Base-by-base conservation (phyloP, 2,888 invertebrate species). In the Microdon myrmicae region DNA sequence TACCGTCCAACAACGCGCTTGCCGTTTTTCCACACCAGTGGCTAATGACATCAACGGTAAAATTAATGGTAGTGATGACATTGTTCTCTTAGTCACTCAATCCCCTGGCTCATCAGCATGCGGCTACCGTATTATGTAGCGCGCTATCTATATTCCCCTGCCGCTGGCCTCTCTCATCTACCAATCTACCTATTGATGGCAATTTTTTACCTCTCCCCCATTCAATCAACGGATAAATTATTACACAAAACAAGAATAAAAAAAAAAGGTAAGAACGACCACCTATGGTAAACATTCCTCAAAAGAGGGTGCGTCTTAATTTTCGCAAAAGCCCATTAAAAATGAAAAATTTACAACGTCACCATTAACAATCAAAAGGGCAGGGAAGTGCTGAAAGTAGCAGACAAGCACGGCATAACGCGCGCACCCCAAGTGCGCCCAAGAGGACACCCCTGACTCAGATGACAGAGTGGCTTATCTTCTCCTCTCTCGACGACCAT, bases 311-410 rank as follows among this genome's bases (percentile, higher is more conserved):
- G n/a, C n/a, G 19, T 43, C 64, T 64, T 56, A 51, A 56, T 64
- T 56, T 51, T 45, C 31, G 45, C 31, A 56, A 51, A 64, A 64
- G 47, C 47, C 51, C 56, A 64, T 64, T 64, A 64, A 64, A 64
- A 64, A 64, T 64, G 64, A 64, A 64, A 64, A 64, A 64, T 64
- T 56, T 47, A 34, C 41, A 51, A 32, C 55, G 28, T 55, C 48
- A 48, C 26, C 43, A 49, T 32, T 34, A 38, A 48, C 25, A 25
- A 17, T 32, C 37, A n/a, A n/a, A 25, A 22, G 20, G 13, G 16
- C 22, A 31, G 26, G 10, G 20, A 5, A 9, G 13, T 39, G 35
- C 7, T 17, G 45, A 19, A 26, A 34, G n/a, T n/a, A n/a, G 35
- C 22, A 4, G 35, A 16, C 26, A 39, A 16, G 8, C 10, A 17